Evolutionary conservation across 2,113 vertebrate genomes (phyloP).

Genomic region (Gymnogyps californianus): DNA sequence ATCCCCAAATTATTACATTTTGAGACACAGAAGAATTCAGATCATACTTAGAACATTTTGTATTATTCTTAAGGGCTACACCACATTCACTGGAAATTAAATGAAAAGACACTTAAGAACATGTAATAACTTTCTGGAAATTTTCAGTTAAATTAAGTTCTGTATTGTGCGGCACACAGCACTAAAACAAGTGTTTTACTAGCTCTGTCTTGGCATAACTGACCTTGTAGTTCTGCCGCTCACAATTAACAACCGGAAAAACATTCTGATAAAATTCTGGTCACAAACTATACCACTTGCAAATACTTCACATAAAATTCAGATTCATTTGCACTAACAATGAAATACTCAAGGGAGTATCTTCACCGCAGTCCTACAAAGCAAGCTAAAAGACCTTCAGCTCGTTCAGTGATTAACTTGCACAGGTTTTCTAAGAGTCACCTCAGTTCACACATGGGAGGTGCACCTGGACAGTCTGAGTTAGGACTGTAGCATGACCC

Average conservation of each 20-base stretch:
- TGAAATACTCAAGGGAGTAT: background rate
- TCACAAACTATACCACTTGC: background rate
- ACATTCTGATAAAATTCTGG: background rate
- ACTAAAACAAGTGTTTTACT: background rate
- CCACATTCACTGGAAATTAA: background rate
- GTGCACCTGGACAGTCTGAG: accelerated
- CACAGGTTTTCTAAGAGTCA: background rate
- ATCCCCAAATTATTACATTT: background rate
- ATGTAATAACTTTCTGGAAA: background rate
- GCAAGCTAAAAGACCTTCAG: background rate
- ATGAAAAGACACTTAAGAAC: background rate
- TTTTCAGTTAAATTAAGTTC: background rate
- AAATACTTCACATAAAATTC: background rate
- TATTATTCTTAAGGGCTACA: background rate
- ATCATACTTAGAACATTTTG: background rate
- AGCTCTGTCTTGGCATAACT: background rate
- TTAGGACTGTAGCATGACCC: background rate
- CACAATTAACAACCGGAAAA: background rate
- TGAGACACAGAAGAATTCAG: background rate
- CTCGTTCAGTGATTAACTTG: background rate
- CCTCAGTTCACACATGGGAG: background rate
- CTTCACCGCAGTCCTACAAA: background rate
- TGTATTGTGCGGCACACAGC: background rate
- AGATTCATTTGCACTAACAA: background rate
- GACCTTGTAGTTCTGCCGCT: background rate